Evolutionary conservation across 2,888 invertebrate genomes (phyloP), one percentile per base, ranked within the genome.

Genomic region (Myopa tessellatipennis): DNA sequence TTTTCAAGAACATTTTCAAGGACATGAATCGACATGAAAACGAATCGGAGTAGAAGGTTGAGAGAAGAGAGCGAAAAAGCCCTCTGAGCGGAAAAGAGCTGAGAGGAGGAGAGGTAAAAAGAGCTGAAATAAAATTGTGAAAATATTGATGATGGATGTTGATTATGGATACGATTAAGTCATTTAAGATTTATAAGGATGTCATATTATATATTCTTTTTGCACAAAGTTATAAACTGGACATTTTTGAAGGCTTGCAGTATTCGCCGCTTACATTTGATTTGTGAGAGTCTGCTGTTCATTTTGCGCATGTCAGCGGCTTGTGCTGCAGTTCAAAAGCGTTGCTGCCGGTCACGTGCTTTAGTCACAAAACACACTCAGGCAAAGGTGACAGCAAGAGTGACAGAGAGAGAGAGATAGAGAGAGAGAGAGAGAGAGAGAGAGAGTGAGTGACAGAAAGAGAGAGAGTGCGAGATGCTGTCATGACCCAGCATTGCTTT

Each of bases 311-410:
- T 34, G 74, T 52, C 74, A 65, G 55, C 38, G 74, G 52, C 55
- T 7, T 67, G n/a, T 26, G 38, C 67, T 74, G 67, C 67, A 68
- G 26, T 26, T 18, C 40, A 61, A 40, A 73, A 14, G 10, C 38
- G 18, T 58, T 78, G 74, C 68, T 63, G 75, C 80, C 79, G 79
- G 80, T 80, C 81, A 81, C 80, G 79, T 82, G 81, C 71, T 79
- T 61, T 38, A n/a, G 55, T 60, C 12, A 58, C 60, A 14, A 40
- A 50, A 14, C 55, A 34, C n/a, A 38, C 16, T 6, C 38, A 16
- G 10, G 67, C n/a, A 68, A 40, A 40, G 45, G 40, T 40, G n/a
- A 14, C 63, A n/a, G 4, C 52, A 52, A 26, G 69, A 16, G 16
- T 4, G 2, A 12, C 4, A 55, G 55, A 55, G 10, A n/a, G 55